Base-by-base conservation (phyloP, 2,113 vertebrate genomes). In the Scolopax mira region DNA sequence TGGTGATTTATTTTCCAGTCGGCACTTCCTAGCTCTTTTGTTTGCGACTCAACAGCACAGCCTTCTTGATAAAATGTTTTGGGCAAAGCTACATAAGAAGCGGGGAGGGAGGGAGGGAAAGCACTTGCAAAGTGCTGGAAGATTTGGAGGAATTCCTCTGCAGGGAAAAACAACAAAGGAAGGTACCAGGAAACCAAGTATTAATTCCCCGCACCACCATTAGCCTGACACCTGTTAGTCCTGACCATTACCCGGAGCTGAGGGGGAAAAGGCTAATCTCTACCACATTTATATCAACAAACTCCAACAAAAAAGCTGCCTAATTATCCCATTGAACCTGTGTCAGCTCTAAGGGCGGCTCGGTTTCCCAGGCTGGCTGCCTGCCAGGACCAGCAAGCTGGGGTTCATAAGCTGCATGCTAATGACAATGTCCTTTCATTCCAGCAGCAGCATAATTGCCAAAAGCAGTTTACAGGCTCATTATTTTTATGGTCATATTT, bases 271-370 rank as follows among this genome's bases (percentile, higher is more conserved):
- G 98, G 98, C 98, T 99, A 99, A 99, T 98, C 98, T 97, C 93
- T 94, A 98, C 98, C 99, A 99, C 99, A 99, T 99, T 99, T 99
- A 98, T 98, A 99, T 99, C 99, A 99, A 99, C 99, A 99, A 98
- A 98, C 98, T 97, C 88, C 88, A 98, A 98, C 98, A 98, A 99
- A 99, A 98, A 98, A 98, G 98, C 98, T 98, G 98, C 98, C 98
- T 99, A 99, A 99, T 99, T 99, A 99, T 99, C 98, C 99, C 98
- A 97, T 97, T 97, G 98, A 98, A 98, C 97, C 98, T 96, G 91
- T 96, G 97, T 98, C 98, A 98, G 97, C 97, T 96, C 92, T 97
- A 97, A 94, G 96, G 97, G 85, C 78, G 23, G 98, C 91, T 97
- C 93, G 18, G 98, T 98, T 99, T 98, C 97, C 98, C 98, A 79